phyloP scores from a whole-genome alignment of 2,113 vertebrate species.

The Calyptommatus sinebrachiatus region DNA sequence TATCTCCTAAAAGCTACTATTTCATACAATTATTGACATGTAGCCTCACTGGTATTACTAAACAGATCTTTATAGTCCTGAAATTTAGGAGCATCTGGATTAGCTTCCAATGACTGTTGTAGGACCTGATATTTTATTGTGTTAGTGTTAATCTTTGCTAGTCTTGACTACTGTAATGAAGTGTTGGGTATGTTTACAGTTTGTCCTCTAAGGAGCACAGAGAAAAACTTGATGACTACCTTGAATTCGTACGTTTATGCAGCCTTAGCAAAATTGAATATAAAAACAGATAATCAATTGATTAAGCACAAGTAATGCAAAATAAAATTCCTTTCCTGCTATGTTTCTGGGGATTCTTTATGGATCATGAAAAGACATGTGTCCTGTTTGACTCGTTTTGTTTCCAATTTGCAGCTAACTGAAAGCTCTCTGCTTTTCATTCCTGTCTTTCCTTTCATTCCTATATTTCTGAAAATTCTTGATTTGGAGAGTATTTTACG shows the following conservation, averaged over 20 bases:
- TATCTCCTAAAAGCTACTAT: neutral
- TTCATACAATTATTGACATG: neutral
- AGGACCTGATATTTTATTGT: neutral
- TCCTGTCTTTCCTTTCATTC: conserved; percentile 19
- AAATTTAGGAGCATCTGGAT: neutral
- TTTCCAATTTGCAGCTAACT: neutral
- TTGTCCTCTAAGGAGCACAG: conserved; percentile 7
- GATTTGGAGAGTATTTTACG: conserved; percentile 45
- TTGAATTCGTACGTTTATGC: neutral
- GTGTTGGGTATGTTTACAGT: neutral
- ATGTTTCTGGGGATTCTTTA: neutral
- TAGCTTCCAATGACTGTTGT: conserved; percentile 6
- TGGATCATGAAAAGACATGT: conserved; percentile 20
- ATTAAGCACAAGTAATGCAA: conserved; percentile 3
- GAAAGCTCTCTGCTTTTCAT: neutral
- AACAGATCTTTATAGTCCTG: neutral
- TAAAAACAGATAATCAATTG: neutral
- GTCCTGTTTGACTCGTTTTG: neutral
- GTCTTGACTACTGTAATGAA: neutral
- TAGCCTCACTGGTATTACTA: neutral
- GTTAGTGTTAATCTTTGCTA: neutral
- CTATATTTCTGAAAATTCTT: conserved; percentile 30
- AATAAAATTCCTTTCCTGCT: neutral
- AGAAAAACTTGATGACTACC: neutral
- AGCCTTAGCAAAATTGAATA: neutral